Evolutionary conservation across 2,113 vertebrate species (phyloP), one percentile per base, ranked within the genome.

Genomic region (Stictonetta naevosa): DNA sequence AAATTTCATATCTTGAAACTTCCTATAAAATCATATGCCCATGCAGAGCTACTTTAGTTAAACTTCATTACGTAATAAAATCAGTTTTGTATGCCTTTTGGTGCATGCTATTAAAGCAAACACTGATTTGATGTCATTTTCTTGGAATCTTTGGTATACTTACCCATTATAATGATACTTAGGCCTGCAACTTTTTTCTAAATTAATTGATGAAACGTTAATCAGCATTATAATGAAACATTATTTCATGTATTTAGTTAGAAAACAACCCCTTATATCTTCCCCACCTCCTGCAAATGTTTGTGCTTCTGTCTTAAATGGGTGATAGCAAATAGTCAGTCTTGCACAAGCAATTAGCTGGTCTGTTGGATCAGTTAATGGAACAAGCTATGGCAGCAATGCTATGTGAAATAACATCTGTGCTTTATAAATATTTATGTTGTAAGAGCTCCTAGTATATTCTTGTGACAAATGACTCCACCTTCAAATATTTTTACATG

Each of bases 401-500:
- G 77, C 88, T 12, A 52, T 74, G 63, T 91, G 95, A 96, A 97
- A 94, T 97, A 90, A 83, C 79, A 97, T 96, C 98, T 98, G 98
- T 97, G 96, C 95, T 96, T 94, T 92, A 95, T 98, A 98, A 98
- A 98, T 98, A 98, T 98, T 96, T 97, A 96, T 97, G 88, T 88
- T 95, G 38, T 86, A 80, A 69, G 63, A 58, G 80, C 52, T 83
- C 69, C 69, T 85, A 76, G 52, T 90, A 48, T 90, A 48, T 82
- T 95, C 83, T 83, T 88, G 68, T 88, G 82, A 91, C 56, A 79
- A 93, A 88, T 92, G 11, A 84, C 59, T 95, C n/a, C 36, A 79
- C 50, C 31, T 92, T 95, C 62, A 96, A 91, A 80, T 95, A 87
- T 83, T 95, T 89, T 80, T 78, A 48, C 46, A 17, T 63, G 28